These are phyloP conservation scores for Stegastes partitus DNA, from an alignment of 2,113 vertebrate genomes.

Conservation along the genomic window DNA sequence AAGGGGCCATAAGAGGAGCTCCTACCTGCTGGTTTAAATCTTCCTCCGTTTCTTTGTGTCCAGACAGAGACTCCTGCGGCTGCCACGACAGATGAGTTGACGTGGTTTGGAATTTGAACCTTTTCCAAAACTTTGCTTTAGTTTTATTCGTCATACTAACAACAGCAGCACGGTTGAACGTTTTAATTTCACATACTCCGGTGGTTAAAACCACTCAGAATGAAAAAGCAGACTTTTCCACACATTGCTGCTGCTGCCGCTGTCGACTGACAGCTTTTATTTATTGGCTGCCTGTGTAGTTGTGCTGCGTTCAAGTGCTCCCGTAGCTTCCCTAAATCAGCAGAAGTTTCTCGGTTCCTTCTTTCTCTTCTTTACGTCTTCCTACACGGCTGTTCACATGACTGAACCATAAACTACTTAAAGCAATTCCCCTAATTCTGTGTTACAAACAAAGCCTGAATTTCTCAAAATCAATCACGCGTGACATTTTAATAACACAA, in stretches of 20 bases:
- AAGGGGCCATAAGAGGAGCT: rapidly evolving
- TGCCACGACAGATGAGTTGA: conserved; percentile 48
- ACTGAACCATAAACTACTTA: background rate
- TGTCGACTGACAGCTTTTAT: conserved; percentile 26
- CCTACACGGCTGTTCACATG: rapidly evolving
- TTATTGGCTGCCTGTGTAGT: conserved; percentile 14
- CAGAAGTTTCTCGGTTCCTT: too few relatives aligned
- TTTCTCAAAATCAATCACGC: background rate
- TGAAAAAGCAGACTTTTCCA: background rate
- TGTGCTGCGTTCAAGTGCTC: conserved; percentile 34
- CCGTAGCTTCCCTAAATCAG: background rate
- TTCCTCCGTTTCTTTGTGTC: conserved; percentile 51
- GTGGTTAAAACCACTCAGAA: rapidly evolving
- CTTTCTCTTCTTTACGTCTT: background rate
- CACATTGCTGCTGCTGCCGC: background rate
- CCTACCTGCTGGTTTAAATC: conserved; percentile 47
- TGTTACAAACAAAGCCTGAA: background rate
- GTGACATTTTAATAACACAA: background rate
- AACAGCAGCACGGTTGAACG: background rate
- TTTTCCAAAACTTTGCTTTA: conserved; percentile 46
- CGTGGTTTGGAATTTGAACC: conserved; percentile 47
- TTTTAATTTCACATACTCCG: background rate
- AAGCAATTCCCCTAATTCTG: background rate
- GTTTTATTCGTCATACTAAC: conserved; percentile 63
- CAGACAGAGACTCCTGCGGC: conserved; percentile 1